Evolutionary conservation across 2,113 vertebrate genomes (phyloP).

Genomic region (Pangasianodon gigas): DNA sequence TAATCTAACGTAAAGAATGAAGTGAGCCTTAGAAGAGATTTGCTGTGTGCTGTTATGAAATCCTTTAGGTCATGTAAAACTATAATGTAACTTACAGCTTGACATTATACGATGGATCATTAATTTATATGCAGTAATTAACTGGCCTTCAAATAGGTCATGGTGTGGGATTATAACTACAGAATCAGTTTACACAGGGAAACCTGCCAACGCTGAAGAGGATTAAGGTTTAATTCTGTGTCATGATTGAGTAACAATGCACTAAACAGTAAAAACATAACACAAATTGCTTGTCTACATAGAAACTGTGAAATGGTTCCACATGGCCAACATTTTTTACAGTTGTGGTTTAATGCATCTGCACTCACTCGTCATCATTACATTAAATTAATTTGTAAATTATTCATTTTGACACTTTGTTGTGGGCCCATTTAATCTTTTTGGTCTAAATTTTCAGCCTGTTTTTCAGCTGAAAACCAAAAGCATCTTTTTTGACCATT

Average conservation of each 20-base stretch:
- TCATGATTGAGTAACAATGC: neutral
- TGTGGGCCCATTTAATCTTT: neutral
- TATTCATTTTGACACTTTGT: neutral
- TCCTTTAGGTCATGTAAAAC: neutral
- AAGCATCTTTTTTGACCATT: neutral
- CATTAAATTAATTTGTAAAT: neutral
- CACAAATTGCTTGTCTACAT: neutral
- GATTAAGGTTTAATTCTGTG: neutral
- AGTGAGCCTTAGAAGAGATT: neutral
- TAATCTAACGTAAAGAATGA: neutral
- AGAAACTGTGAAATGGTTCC: neutral
- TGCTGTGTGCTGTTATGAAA: neutral
- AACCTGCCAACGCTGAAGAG: neutral
- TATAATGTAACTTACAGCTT: neutral
- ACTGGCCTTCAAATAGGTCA: neutral
- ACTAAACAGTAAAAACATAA: neutral
- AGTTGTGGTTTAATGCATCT: neutral
- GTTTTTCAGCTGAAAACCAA: too few species aligned
- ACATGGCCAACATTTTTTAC: neutral
- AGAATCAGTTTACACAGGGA: neutral
- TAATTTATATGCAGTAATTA: neutral
- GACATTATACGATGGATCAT: neutral
- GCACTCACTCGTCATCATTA: neutral
- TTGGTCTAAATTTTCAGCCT: neutral
- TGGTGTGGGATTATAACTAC: neutral